Conservation (phyloP, 2,113 vertebrate species). For the Alouatta palliata region DNA sequence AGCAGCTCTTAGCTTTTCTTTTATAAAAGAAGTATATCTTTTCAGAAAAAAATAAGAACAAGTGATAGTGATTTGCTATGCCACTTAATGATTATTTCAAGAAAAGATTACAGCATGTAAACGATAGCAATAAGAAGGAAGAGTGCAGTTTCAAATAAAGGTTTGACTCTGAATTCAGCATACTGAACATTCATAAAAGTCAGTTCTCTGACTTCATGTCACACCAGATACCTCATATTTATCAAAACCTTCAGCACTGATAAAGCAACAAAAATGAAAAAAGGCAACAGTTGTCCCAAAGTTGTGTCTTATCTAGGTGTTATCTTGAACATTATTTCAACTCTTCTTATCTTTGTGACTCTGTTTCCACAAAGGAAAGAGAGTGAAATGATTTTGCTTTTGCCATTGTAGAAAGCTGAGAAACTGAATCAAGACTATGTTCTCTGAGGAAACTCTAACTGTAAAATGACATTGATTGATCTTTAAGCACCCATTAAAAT, state of each 20-base stretch:
- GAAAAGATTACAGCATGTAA: neutral
- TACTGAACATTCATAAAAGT: neutral
- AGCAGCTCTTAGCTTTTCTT: neutral
- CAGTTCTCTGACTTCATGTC: neutral
- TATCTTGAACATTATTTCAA: neutral
- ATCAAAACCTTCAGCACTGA: neutral
- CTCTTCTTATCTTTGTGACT: neutral
- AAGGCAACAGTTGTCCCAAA: neutral
- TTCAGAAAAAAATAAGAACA: neutral
- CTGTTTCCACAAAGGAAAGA: neutral
- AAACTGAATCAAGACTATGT: neutral
- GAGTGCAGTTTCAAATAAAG: neutral
- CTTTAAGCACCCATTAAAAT: neutral
- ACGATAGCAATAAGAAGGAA: neutral
- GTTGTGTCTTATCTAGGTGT: neutral
- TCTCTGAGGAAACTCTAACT: slow-evolving; percentile 14
- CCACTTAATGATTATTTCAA: slow-evolving; percentile 28
- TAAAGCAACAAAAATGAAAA: neutral
- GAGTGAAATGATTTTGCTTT: neutral
- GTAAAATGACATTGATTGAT: neutral
- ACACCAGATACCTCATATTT: neutral
- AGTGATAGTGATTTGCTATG: neutral
- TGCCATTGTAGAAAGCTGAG: neutral
- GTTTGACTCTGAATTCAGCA: neutral
- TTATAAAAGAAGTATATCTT: neutral